phyloP scores from a whole-genome alignment of 2,113 vertebrate species.

The Argyrosomus japonicus region DNA sequence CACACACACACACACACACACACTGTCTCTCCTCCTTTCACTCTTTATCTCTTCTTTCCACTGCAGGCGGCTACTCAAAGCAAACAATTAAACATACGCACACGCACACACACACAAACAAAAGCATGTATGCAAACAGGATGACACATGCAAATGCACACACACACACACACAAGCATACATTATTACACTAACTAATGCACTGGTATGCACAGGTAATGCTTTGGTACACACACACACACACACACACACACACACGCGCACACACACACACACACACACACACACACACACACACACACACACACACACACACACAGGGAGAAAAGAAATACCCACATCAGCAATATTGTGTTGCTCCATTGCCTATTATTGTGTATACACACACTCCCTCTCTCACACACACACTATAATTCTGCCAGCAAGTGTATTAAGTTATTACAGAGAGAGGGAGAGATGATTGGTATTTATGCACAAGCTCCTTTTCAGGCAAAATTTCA shows the following conservation, averaged over 20 bases:
- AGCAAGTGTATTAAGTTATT: slow-evolving; percentile 39
- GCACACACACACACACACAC: slow-evolving; percentile 9
- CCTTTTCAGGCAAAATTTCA: not conserved
- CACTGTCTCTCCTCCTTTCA: slow-evolving; percentile 13
- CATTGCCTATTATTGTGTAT: slow-evolving; percentile 13
- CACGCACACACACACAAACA: slow-evolving; percentile 8
- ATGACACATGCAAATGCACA: not conserved
- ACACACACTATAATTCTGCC: slow-evolving; percentile 24
- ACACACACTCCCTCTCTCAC: slow-evolving; percentile 7
- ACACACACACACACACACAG: slow-evolving; percentile 13
- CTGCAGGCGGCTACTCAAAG: slow-evolving; percentile 32
- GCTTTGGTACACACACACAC: not conserved
- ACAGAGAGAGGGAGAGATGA: slow-evolving; percentile 15
- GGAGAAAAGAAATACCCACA: slow-evolving; percentile 2
- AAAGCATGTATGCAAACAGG: slow-evolving; percentile 14
- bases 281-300: not conserved
- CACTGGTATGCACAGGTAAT: not conserved
- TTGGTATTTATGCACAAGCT: not conserved
- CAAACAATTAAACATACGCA: slow-evolving; percentile 44
- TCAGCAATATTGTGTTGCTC: slow-evolving; percentile 28
- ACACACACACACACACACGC: slow-evolving; percentile 13
- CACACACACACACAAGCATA: not conserved
- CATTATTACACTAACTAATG: slow-evolving; percentile 1
- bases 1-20: slow-evolving; percentile 42
- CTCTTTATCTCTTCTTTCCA: slow-evolving; percentile 55